Conservation (phyloP, 2,888 invertebrate species). For the Heliconius ismenius region DNA sequence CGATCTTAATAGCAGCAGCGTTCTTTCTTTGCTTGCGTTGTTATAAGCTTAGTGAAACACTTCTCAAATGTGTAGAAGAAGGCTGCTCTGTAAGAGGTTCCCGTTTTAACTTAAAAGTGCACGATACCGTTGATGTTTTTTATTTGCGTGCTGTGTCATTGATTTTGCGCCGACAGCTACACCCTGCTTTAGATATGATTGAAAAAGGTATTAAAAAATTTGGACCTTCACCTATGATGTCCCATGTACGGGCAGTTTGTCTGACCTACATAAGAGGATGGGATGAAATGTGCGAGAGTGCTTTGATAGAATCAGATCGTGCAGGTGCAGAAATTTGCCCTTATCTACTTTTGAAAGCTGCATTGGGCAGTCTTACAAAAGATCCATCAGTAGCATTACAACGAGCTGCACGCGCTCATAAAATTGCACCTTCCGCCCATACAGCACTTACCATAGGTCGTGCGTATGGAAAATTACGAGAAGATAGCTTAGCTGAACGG, state of each 20-base stretch:
- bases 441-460: conserved; percentile 66
- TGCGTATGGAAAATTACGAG: conserved; percentile 58
- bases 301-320: conserved; percentile 60
- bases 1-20: conserved; percentile 68
- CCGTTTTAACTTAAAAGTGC: conserved; percentile 44
- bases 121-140: conserved; percentile 54
- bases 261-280: conserved; percentile 58
- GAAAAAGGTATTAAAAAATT: conserved; percentile 56
- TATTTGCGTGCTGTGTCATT: conserved; percentile 66
- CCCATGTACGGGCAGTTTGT: conserved; percentile 66
- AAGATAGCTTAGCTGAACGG: conserved; percentile 62
- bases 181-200: conserved; percentile 57
- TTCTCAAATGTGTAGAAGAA: conserved; percentile 61
- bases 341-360: conserved; percentile 60
- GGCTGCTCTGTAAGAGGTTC: conserved; percentile 62
- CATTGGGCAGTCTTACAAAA: conserved; percentile 55
- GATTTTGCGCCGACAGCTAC: conserved; percentile 55
- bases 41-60: conserved; percentile 61
- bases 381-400: conserved; percentile 63
- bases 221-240: conserved; percentile 65
- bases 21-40: conserved; percentile 74
- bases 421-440: conserved; percentile 62
- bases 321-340: conserved; percentile 60
- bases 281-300: conserved; percentile 63
- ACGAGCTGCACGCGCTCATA: conserved; percentile 69